Percentiles rank a stretch among this genome's conserved stretches.
Conservation (phyloP, 2,797 vertebrate genomes). For the Pangasius mekongensis region DNA sequence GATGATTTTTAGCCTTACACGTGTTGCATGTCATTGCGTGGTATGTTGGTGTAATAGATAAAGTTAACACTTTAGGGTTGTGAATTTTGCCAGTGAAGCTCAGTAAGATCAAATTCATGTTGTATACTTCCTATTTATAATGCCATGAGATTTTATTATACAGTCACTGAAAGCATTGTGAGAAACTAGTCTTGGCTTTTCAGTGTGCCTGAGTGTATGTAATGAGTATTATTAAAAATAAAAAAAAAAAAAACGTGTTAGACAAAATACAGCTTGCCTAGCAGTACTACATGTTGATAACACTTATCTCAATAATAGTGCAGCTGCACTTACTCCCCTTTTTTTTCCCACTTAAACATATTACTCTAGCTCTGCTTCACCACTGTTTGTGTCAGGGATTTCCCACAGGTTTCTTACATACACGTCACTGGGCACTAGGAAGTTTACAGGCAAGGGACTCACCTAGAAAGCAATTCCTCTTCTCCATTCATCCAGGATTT, state of each 20-base stretch:
- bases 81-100: background rate
- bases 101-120: background rate
- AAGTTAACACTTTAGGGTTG: background rate
- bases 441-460: conserved; percentile 44
- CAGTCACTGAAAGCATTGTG: background rate
- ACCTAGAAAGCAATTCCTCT: background rate
- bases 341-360: background rate
- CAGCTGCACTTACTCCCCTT: background rate
- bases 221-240: background rate
- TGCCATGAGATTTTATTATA: background rate
- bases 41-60: background rate
- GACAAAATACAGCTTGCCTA: background rate
- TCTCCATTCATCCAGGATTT: conserved; percentile 9
- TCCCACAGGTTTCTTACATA: conserved; percentile 15
- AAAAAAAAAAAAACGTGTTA: background rate
- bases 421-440: conserved; percentile 17
- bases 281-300: background rate
- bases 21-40: background rate
- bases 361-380: background rate
- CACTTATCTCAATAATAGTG: background rate
- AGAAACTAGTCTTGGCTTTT: background rate
- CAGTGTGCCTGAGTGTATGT: background rate
- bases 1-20: background rate
- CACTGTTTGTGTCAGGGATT: conserved; percentile 22
- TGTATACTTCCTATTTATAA: background rate